phyloP scores from a whole-genome alignment of 2,888 invertebrate genomes.

The Ornithoptera priamus region DNA sequence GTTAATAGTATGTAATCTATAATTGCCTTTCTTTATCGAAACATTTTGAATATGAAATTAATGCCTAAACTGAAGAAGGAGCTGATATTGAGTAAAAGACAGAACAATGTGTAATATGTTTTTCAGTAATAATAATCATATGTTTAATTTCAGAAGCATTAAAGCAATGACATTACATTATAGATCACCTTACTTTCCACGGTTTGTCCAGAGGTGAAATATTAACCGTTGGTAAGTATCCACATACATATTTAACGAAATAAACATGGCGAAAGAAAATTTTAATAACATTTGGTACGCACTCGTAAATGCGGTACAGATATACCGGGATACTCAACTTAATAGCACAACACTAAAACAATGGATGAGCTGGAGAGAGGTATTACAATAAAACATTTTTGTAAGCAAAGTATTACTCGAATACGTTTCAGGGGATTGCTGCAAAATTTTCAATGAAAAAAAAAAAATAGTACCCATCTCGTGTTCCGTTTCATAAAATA shows the following conservation, averaged over 20 bases:
- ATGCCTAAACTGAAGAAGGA: too few relatives aligned
- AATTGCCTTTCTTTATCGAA: too few relatives aligned
- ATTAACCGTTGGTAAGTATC: neutral
- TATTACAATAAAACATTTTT: slow-evolving; percentile 28
- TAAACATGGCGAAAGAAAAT: slow-evolving; percentile 15
- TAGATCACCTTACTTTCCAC: too few relatives aligned
- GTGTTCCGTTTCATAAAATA: slow-evolving; percentile 20
- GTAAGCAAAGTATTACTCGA: slow-evolving; percentile 22
- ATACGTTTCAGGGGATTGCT: slow-evolving; percentile 23
- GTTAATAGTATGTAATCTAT: too few relatives aligned
- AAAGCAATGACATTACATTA: too few relatives aligned
- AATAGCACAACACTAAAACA: slow-evolving; percentile 30
- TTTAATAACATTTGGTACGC: slow-evolving; percentile 27
- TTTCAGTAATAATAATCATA: too few relatives aligned
- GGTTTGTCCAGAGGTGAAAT: neutral
- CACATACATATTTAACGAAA: neutral
- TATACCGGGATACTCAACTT: slow-evolving; percentile 31
- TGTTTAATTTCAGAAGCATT: too few relatives aligned
- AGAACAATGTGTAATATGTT: too few relatives aligned
- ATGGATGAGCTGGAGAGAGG: slow-evolving; percentile 16
- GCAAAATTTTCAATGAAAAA: slow-evolving; percentile 35
- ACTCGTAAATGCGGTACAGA: slow-evolving; percentile 22
- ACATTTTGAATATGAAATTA: too few relatives aligned
- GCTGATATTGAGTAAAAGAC: too few relatives aligned
- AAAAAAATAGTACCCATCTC: slow-evolving; percentile 20